Evolutionary conservation across 2,113 vertebrate species (phyloP), one percentile per base, ranked within the genome.

Genomic region (Lanius collurio): DNA sequence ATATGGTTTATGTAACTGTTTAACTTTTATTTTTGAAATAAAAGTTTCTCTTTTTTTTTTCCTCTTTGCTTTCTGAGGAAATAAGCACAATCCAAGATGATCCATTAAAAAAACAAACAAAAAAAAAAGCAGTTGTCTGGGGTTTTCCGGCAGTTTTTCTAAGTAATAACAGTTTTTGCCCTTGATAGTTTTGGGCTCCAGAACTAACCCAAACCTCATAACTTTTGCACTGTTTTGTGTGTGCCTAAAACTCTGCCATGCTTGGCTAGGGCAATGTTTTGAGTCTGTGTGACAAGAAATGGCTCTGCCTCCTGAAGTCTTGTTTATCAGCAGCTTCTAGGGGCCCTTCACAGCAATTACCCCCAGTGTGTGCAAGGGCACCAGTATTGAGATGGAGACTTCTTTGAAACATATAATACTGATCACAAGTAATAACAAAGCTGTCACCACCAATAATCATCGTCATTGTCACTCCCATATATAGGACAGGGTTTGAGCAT

Each of bases 1-100:
- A 46, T 91, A 89, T 76, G 92, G 74, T 82, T 97, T 94, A 82
- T 83, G 78, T 87, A 90, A 91, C 62, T 84, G 39, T 63, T 81
- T 59, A 78, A 79, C 44, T 92, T 93, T 53, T 89, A 82, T 75
- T 96, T 87, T 90, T 65, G 90, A 96, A 96, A 82, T 67, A 82
- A 27, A 75, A 52, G 24, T 55, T 42, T 70, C 11, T 63, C 59
- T 50, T 35, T 55, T 69, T 81, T 31, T 49, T 49, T 37, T 68
- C 7, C 68, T 94, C 20, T 79, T 94, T 91, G 78, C 87, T 93
- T 93, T 64, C 77, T 89, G 80, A 91, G 65, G 62, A 95, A 94
- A 93, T 82, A 82, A 84, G 56, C 77, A 89, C 82, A 91, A 79
- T 78, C 56, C 65, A 94, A 56, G 87, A 89, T 75, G 52, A 91